A percentile compares a stretch with the other conserved stretches of the same genome.
Evolutionary conservation across 2,888 invertebrate species (phyloP).

Genomic region (Athalia cordata): DNA sequence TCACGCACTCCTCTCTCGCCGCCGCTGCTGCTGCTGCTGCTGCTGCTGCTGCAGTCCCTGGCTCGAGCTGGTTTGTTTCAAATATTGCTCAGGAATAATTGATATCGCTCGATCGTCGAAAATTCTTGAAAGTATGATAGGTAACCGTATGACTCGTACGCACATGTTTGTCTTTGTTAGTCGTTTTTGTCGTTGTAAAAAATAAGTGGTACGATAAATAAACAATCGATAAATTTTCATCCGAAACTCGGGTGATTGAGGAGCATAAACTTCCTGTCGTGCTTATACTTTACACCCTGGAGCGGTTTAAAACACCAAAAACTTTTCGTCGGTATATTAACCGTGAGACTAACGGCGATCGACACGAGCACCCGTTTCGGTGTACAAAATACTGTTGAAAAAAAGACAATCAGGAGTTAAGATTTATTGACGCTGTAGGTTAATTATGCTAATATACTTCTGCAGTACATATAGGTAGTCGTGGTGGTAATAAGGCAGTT

Average conservation of each 20-base stretch:
- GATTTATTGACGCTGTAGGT: slow-evolving; percentile 45
- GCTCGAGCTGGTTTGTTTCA: not conserved
- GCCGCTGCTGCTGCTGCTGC: no score
- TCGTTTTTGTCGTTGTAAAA: no score
- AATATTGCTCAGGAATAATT: slow-evolving; percentile 33
- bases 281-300: not conserved
- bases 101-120: slow-evolving; percentile 16
- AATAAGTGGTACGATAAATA: no score
- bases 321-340: not conserved
- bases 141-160: no score
- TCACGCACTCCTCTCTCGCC: slow-evolving; percentile 7
- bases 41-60: no score
- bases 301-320: not conserved
- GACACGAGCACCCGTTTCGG: not conserved
- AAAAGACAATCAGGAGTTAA: slow-evolving; percentile 41
- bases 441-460: slow-evolving; percentile 45
- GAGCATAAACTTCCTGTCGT: no score
- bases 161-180: no score
- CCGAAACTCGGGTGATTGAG: no score
- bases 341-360: not conserved
- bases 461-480: not conserved
- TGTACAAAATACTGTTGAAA: slow-evolving; percentile 6
- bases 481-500: slow-evolving; percentile 45
- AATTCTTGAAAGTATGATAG: not conserved
- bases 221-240: no score